Evolutionary conservation across 2,113 vertebrate species (phyloP), one percentile per base, ranked within the genome.

Genomic region (Hippocampus mohnikei): DNA sequence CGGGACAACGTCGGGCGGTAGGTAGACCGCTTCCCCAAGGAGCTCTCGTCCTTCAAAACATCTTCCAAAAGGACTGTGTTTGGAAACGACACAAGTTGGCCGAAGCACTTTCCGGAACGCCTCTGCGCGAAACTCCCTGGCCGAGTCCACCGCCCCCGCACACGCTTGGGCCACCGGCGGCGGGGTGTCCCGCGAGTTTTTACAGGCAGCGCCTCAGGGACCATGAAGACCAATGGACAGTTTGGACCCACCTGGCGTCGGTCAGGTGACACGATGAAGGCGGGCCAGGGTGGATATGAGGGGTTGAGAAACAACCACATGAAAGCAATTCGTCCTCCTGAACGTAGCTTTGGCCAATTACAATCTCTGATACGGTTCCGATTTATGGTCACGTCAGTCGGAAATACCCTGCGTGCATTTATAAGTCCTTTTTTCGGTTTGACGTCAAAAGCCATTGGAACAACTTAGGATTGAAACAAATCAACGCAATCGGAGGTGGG

Each of bases 171-270:
- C 79, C 87, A 80, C 88, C 59, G 60, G 42, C 59, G 60, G 42
- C 61, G 52, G 70, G 70, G 75, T 82, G 87, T 58, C 82, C 77
- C 37, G 81, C 88, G 90, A 88, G 90, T 88, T 88, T 80, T 72
- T 37, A 62, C 5, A 73, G 71, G 80, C 82, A 77, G 69, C 75
- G 81, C 88, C 87, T 83, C 83, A 81, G 79, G 79, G 71, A 85
- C 87, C 76, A 65, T 85, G 69, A 87, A 88, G 87, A 92, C 86
- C 76, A 90, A 90, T 86, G 78, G 77, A 78, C 48, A 72, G 67
- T 69, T 58, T 72, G 79, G 84, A 85, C 40, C 27, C 46, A 78
- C 83, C 77, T 62, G 73, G 80, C 76, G 12, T 12, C 42, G 12
- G 9, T 10, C 42, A 2, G 42, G 42, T 12, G 10, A 44, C 42